A percentile compares a stretch with the other conserved stretches of the same genome.
Evolutionary conservation across 2,113 vertebrate species (phyloP).

Genomic region (Empidonax traillii): DNA sequence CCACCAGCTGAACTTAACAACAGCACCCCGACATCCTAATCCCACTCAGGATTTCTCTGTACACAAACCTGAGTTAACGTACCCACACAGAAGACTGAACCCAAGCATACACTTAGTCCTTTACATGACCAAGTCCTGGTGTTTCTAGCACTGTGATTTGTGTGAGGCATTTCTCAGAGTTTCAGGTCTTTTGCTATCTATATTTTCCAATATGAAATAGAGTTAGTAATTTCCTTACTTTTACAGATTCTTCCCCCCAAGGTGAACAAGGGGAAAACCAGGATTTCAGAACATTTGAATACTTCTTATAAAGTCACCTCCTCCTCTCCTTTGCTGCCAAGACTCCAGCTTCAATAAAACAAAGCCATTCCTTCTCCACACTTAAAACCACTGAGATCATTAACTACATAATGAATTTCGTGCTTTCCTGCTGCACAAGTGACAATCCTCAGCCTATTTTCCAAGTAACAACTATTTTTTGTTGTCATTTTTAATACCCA

Average conservation of each 20-base stretch:
- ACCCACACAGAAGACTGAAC: not conserved
- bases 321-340: fast-evolving
- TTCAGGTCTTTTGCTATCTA: fast-evolving
- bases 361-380: not conserved
- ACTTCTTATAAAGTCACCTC: not conserved
- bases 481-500: not conserved
- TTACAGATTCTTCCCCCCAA: fast-evolving
- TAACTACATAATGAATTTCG: not conserved
- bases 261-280: not conserved
- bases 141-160: not conserved
- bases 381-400: not conserved
- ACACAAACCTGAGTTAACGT: fast-evolving
- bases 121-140: too few species aligned
- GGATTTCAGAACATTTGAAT: not conserved
- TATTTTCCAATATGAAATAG: not conserved
- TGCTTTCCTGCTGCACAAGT: not conserved
- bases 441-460: not conserved
- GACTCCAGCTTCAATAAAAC: not conserved
- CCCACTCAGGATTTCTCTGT: not conserved
- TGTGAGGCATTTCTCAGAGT: not conserved
- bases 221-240: not conserved
- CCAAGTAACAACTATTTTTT: not conserved
- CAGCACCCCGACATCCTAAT: not conserved
- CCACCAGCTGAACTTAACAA: not conserved
- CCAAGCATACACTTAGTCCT: not conserved